Evolutionary conservation across 2,113 vertebrate genomes (phyloP).

Genomic region (Datnioides undecimradiatus): DNA sequence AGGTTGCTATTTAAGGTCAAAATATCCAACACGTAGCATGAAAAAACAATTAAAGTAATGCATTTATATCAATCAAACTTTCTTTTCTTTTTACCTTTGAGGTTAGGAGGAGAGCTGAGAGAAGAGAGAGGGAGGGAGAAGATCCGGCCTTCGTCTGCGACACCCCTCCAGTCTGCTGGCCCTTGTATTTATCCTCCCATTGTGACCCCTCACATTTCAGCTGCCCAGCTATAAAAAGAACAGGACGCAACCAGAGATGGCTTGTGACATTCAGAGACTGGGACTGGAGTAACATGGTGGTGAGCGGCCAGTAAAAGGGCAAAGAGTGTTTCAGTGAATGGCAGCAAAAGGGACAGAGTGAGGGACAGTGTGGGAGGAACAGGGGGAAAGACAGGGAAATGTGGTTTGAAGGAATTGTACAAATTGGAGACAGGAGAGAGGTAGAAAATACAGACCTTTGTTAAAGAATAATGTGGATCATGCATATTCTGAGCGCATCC

Average conservation of each 20-base stretch:
- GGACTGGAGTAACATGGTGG: constrained; percentile 59
- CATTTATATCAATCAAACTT: background rate
- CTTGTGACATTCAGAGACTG: constrained; percentile 79
- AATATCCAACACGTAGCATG: background rate
- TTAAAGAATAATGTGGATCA: background rate
- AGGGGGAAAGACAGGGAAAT: background rate
- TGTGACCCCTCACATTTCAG: constrained; percentile 88
- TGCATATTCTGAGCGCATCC: background rate
- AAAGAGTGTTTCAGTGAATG: constrained; percentile 63
- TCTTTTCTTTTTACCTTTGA: constrained; percentile 79
- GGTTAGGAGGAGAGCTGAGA: constrained; percentile 72
- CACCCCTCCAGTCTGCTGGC: constrained; percentile 39
- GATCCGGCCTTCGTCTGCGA: constrained; percentile 77
- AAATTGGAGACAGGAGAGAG: background rate
- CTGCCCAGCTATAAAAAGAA: constrained; percentile 82
- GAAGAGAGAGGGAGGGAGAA: constrained; percentile 72
- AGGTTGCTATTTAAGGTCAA: background rate
- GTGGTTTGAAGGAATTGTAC: background rate
- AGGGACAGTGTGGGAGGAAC: background rate
- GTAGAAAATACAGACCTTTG: background rate
- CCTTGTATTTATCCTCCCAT: constrained; percentile 84
- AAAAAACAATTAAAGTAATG: background rate
- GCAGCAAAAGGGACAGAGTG: constrained; percentile 33
- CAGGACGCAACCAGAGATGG: constrained; percentile 82
- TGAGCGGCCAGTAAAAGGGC: constrained; percentile 68